Base-by-base conservation (phyloP, 2,797 vertebrate genomes). In the Gymnoscopelus braueri region DNA sequence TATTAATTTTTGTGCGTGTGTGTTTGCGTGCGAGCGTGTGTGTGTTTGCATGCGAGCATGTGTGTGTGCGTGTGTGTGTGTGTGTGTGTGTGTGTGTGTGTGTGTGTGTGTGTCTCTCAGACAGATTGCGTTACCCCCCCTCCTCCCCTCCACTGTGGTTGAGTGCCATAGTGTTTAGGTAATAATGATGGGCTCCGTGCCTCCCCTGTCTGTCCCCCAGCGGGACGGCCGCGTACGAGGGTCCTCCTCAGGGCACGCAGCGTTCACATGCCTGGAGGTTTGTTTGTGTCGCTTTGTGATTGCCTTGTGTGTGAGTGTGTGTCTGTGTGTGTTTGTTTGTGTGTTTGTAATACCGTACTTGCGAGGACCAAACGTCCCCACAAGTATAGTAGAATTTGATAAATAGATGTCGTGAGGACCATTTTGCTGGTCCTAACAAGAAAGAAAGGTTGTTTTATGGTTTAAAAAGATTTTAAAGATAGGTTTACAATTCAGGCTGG, bases 101-200 rank as follows among this genome's bases (percentile, higher is more conserved):
- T 60, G 59, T 67, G 64, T 65, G 71, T 54, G 67, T 65, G 26
- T 69, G 47, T 77, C 66, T 15, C 61, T 71, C 48, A 70, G 80
- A 84, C 80, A 87, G 89, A 88, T 87, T 89, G 87, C 81, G 83
- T 86, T 84, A 70, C 75, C 80, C 80, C 75, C 75, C 54, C 65
- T 3, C 59, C 3, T 75, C 77, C 81, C 78, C 67, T 49, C 80
- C 72, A 79, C 83, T 64, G 78, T 75, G 78, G 85, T 79, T 84
- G 82, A 85, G 82, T 77, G 80, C 84, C 86, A 88, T 92, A 91
- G 89, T 90, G 85, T 89, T 89, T 81, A 87, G 72, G 81, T 88
- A 83, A 89, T 88, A 88, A 91, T 90, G 84, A 90, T 84, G 85
- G 84, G 85, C 85, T 87, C 75, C 84, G 78, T 84, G 75, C 83